A percentile compares a stretch with the other conserved stretches of the same genome.
phyloP scores from a whole-genome alignment of 1,140 invertebrate species.

The Littorina saxatilis region DNA sequence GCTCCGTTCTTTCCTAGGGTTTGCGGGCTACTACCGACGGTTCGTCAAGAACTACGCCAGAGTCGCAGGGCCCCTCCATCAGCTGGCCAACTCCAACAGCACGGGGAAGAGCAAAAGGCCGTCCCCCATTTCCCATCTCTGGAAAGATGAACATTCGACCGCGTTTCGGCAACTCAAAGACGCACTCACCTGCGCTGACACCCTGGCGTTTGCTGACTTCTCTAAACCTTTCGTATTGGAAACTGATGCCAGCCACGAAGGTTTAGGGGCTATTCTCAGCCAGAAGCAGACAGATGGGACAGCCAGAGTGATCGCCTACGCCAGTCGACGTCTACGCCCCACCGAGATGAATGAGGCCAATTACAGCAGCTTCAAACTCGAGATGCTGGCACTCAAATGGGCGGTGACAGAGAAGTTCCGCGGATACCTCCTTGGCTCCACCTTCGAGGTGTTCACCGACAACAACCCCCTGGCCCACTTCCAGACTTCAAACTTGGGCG shows the following conservation, averaged over 20 bases:
- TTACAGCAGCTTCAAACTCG: conserved; percentile 31
- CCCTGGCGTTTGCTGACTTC: conserved; percentile 41
- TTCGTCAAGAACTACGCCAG: conserved; percentile 54
- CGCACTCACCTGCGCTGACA: conserved; percentile 30
- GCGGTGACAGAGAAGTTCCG: conserved; percentile 20
- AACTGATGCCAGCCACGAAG: too few relatives aligned
- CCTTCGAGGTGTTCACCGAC: neutral
- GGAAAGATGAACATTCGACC: conserved; percentile 39
- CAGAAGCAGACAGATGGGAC: conserved; percentile 54
- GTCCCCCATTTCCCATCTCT: neutral
- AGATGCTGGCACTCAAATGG: conserved; percentile 30
- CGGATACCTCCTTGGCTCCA: conserved; percentile 49
- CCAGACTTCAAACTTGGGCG: neutral
- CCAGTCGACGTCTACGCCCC: conserved; percentile 14
- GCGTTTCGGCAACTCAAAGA: conserved; percentile 48
- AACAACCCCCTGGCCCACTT: neutral
- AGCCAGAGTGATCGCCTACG: neutral
- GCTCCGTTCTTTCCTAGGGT: too few relatives aligned
- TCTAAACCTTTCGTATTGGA: conserved; percentile 50
- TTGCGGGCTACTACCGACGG: too few relatives aligned
- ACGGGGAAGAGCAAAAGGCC: neutral
- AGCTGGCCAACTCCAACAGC: too few relatives aligned
- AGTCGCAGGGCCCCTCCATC: conserved; percentile 51
- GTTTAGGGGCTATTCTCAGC: conserved; percentile 62
- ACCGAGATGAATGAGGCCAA: conserved; percentile 26